These are phyloP conservation scores for Temnothorax nylanderi DNA, from an alignment of 1,140 invertebrate genomes.

Conservation along the genomic window DNA sequence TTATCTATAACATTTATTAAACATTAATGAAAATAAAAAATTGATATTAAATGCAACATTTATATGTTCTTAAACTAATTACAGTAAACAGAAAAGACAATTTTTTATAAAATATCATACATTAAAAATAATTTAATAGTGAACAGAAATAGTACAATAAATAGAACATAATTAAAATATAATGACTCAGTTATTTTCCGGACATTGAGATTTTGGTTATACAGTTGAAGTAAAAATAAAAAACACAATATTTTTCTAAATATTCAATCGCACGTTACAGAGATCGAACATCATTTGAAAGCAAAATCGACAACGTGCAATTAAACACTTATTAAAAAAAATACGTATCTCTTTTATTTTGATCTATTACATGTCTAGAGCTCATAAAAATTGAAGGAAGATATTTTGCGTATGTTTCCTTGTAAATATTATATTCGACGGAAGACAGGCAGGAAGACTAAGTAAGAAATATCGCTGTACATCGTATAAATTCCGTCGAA, in stretches of 20 bases:
- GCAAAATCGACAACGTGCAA: background rate
- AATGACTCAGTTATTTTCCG: background rate
- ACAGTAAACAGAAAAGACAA: background rate
- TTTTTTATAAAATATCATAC: background rate
- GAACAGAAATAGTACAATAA: background rate
- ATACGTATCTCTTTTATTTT: background rate
- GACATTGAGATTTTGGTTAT: background rate
- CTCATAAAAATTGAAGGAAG: background rate
- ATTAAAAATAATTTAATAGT: conserved; percentile 21
- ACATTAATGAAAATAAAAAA: conserved; percentile 22
- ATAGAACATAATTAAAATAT: background rate
- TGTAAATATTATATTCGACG: background rate
- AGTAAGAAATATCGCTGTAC: background rate
- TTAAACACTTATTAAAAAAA: conserved; percentile 2
- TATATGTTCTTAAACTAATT: background rate
- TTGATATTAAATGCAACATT: background rate
- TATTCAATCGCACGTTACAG: background rate
- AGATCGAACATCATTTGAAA: background rate
- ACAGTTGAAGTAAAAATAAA: background rate
- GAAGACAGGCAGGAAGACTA: conserved; percentile 33
- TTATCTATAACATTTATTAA: conserved; percentile 22
- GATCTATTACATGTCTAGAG: background rate
- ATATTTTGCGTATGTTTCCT: background rate
- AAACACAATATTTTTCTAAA: background rate
- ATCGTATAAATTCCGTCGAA: conserved; percentile 11